Percentiles rank a stretch among this genome's conserved stretches.
phyloP scores from a whole-genome alignment of 2,888 invertebrate species.

The Xestia rhomboidea region DNA sequence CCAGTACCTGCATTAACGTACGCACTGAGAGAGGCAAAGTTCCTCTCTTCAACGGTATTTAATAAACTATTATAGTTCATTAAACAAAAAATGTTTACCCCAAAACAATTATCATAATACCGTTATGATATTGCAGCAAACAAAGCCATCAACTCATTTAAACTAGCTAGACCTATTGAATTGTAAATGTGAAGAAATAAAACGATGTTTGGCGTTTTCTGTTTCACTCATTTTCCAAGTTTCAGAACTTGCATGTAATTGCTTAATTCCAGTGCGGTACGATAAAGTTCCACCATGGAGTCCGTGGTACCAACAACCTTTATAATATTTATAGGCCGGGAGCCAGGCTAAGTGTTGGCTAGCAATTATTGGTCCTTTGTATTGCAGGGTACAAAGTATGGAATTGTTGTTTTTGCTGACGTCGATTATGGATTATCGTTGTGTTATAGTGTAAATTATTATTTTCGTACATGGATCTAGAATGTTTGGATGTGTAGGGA shows the following conservation, averaged over 20 bases:
- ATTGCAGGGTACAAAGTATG: constrained; percentile 6
- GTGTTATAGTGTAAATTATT: not conserved
- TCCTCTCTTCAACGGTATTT: not conserved
- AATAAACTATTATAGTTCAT: not conserved
- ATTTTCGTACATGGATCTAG: not conserved
- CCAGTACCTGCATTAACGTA: not conserved
- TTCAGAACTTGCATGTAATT: constrained; percentile 86
- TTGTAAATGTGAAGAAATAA: constrained; percentile 84
- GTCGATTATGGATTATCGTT: not conserved
- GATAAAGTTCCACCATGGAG: constrained; percentile 73
- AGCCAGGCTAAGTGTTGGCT: constrained; percentile 45
- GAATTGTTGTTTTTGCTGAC: constrained; percentile 24
- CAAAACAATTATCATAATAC: constrained; percentile 40
- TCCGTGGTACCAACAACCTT: constrained; percentile 67
- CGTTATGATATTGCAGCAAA: constrained; percentile 48
- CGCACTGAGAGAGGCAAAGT: not conserved
- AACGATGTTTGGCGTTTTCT: constrained; percentile 84
- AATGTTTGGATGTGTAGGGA: not conserved
- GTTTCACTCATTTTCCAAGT: constrained; percentile 81
- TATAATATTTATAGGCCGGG: constrained; percentile 67
- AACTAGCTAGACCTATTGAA: constrained; percentile 79
- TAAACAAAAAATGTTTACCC: not conserved
- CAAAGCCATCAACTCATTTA: constrained; percentile 68
- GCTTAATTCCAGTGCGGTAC: constrained; percentile 83
- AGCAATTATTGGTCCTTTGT: constrained; percentile 49